A percentile compares a stretch with the other conserved stretches of the same genome.
Conservation (phyloP, 2,797 vertebrate species). For the Enteromius trimaculatus region DNA sequence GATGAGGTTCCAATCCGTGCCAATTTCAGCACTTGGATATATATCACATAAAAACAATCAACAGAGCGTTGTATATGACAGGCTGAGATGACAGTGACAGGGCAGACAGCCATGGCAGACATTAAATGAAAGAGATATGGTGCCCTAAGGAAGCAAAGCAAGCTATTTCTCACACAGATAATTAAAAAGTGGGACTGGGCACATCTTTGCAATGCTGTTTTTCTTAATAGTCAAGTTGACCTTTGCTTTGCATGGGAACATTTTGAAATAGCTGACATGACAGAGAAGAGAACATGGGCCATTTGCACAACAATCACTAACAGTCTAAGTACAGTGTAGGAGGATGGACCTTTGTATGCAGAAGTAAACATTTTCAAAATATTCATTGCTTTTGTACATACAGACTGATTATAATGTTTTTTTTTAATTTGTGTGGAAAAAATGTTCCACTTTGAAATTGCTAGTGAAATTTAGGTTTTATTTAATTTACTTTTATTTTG, state of each 20-base stretch:
- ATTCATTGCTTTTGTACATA: neutral
- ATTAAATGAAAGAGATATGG: constrained; percentile 26
- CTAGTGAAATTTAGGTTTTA: neutral
- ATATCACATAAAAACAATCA: constrained; percentile 42
- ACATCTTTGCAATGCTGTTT: constrained; percentile 41
- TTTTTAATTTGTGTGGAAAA: neutral
- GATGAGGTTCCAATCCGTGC: constrained; percentile 38
- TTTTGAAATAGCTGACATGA: constrained; percentile 52
- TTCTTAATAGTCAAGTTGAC: constrained; percentile 53
- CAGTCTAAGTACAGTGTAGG: constrained; percentile 2
- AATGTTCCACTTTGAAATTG: neutral
- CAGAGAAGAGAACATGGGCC: constrained; percentile 23
- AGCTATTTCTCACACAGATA: constrained; percentile 41
- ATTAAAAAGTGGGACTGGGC: constrained; percentile 51
- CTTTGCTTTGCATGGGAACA: constrained; percentile 48
- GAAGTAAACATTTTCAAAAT: neutral
- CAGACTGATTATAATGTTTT: neutral
- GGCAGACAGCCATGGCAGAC: constrained; percentile 26
- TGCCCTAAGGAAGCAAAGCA: constrained; percentile 9
- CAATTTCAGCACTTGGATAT: constrained; percentile 24
- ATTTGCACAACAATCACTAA: constrained; percentile 26
- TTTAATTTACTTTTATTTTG: too few species aligned
- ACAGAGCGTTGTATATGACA: constrained; percentile 20
- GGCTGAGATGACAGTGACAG: constrained; percentile 26
- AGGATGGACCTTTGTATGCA: neutral